Conservation (phyloP, 2,797 vertebrate genomes). For the Silurus aristotelis region DNA sequence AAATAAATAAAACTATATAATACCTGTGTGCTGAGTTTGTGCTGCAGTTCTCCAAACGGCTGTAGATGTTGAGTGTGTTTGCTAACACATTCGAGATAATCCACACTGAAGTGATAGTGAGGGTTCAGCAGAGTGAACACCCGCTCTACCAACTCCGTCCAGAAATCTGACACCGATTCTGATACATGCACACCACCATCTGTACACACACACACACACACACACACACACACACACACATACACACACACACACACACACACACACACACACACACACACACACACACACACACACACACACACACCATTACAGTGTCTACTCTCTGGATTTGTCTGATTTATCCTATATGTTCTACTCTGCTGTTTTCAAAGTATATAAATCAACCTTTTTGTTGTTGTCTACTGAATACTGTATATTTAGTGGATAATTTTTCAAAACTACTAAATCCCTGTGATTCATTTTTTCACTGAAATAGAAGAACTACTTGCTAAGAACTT, state of each 20-base stretch:
- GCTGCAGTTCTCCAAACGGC: constrained; percentile 87
- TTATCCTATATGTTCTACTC: neutral
- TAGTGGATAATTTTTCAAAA: neutral
- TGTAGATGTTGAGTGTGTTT: constrained; percentile 83
- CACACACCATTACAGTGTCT: neutral
- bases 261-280: constrained; percentile 67
- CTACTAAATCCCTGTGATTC: neutral
- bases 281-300: constrained; percentile 14
- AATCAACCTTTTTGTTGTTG: neutral
- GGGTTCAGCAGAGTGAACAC: constrained; percentile 88
- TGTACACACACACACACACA: constrained; percentile 61
- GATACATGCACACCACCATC: constrained; percentile 79
- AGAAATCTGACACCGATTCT: constrained; percentile 87
- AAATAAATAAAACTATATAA: constrained; percentile 23
- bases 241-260: constrained; percentile 59
- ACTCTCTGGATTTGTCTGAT: neutral
- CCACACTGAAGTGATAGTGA: constrained; percentile 84
- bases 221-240: constrained; percentile 69
- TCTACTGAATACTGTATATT: neutral
- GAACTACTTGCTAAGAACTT: neutral
- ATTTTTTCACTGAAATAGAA: neutral
- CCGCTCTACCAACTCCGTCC: constrained; percentile 84
- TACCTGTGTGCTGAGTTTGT: constrained; percentile 83
- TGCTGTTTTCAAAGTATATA: neutral
- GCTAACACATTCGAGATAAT: constrained; percentile 87